Base-by-base conservation (phyloP, 2,888 invertebrate genomes). In the Eupithecia vulgata region DNA sequence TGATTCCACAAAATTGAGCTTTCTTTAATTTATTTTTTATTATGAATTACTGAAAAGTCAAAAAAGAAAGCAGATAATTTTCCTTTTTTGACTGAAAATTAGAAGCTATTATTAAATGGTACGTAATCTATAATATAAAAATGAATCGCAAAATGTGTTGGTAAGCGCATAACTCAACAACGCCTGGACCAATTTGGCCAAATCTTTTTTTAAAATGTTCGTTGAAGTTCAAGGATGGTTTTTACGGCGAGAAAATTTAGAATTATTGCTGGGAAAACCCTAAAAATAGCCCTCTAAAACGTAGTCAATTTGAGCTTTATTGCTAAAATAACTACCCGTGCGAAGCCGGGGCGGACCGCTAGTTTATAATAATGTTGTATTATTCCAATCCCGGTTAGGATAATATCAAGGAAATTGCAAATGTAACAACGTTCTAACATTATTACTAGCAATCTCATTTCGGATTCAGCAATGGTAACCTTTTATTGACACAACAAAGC, bases 381-480 rank as follows among this genome's bases (percentile, higher is more conserved):
- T 70, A 64, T 40, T 64, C 37, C 40, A 4, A 71, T 67, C 48
- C 61, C 68, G 68, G 71, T 72, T 68, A 69, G 76, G 73, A 78
- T n/a, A 78, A 73, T 78, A 72, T 66, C 59, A 68, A 72, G 76
- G 78, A 78, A 75, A 78, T 78, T 78, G 72, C 71, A 70, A 72
- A 75, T 70, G 74, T 75, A 72, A 72, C 62, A 71, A 75, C 73
- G 72, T 68, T 70, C 68, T 70, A 70, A 68, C 74, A 71, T 71
- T 76, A 75, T 70, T 35, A 70, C 72, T 65, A 59, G 71, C 68
- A 70, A 71, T 78, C 72, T 69, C 61, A 76, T 76, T 76, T 71
- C 34, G 37, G 69, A 64, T 71, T 71, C 45, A 66, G 65, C 68
- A 66, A 67, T 62, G 68, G 61, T 64, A 72, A 66, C 68, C 71